phyloP scores from a whole-genome alignment of 2,113 vertebrate species.

The Notothenia coriiceps region DNA sequence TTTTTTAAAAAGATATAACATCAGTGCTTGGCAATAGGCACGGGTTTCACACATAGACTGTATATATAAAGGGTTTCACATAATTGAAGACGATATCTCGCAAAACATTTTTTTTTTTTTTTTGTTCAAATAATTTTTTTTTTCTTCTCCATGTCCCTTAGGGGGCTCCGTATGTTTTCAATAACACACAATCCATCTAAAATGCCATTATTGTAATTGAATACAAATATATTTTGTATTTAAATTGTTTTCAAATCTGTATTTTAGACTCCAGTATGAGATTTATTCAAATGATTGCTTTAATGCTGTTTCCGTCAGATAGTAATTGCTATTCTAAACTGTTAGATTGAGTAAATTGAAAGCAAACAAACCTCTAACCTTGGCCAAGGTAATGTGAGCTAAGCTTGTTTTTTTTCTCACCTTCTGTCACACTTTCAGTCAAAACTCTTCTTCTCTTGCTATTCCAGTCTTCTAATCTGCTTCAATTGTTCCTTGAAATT shows the following conservation, averaged over 20 bases:
- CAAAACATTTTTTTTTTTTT: too few species aligned
- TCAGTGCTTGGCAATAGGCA: too few species aligned
- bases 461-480: constrained; percentile 84
- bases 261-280: too few species aligned
- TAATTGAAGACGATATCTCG: too few species aligned
- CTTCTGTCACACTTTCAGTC: constrained; percentile 6
- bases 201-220: too few species aligned
- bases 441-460: constrained; percentile 72
- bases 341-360: constrained; percentile 7
- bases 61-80: too few species aligned
- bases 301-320: neutral
- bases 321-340: neutral
- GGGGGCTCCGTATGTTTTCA: neutral
- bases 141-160: too few species aligned
- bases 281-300: neutral
- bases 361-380: constrained; percentile 1
- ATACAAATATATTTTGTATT: neutral
- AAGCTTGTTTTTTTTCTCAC: neutral
- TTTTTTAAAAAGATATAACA: too few species aligned
- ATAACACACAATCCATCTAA: neutral
- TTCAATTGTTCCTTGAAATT: constrained; percentile 86
- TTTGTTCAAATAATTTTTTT: too few species aligned
- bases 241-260: too few species aligned
- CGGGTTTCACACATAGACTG: too few species aligned
- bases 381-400: neutral